Conservation (phyloP, 2,113 vertebrate species). For the Microcebus tavaratra region DNA sequence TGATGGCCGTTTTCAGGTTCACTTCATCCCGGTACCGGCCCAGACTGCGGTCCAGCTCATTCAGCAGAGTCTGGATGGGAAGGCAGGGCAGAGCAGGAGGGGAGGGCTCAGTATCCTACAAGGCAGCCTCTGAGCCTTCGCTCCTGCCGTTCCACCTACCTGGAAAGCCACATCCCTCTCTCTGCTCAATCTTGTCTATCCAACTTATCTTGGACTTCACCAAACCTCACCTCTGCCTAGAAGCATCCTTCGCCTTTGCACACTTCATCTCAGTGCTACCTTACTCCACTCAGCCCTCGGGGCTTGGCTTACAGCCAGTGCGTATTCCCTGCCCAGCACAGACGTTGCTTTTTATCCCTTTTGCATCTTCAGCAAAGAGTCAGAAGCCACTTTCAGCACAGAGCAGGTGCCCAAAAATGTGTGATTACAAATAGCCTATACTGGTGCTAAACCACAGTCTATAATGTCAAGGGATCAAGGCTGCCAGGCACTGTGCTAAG, state of each 20-base stretch:
- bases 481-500: not conserved
- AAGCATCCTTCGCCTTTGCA: not conserved
- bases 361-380: not conserved
- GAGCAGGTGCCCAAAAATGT: not conserved
- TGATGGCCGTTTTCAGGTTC: slow-evolving; percentile 98
- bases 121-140: not conserved
- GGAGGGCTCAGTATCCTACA: not conserved
- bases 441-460: not conserved
- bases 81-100: not conserved
- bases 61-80: slow-evolving; percentile 90
- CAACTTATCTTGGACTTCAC: not conserved
- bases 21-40: slow-evolving; percentile 97
- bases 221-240: not conserved
- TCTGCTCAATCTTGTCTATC: not conserved
- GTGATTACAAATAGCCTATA: not conserved
- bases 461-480: not conserved
- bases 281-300: not conserved
- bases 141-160: not conserved
- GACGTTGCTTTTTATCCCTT: not conserved
- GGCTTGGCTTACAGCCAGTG: not conserved
- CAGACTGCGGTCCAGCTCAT: slow-evolving; percentile 94
- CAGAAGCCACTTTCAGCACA: not conserved
- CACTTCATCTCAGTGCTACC: not conserved
- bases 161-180: not conserved
- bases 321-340: not conserved